Base-by-base conservation (phyloP, 2,797 vertebrate genomes). In the Urosaurus nigricauda region DNA sequence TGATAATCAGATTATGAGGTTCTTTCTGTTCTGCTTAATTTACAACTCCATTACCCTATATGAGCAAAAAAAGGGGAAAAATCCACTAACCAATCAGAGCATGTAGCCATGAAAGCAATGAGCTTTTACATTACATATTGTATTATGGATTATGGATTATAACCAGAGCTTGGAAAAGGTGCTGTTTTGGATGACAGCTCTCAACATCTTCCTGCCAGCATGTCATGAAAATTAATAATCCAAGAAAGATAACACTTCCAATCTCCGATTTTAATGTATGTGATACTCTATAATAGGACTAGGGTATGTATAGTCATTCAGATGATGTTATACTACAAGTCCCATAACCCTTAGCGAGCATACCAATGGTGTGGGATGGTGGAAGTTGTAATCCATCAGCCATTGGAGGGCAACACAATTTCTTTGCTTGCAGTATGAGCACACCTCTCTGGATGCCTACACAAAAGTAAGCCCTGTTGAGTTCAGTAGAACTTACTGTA, bases 11-110 rank as follows among this genome's bases (percentile, higher is more conserved):
- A 8, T 81, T 47, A 7, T 26, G 0, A 83, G 26, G 1, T 11
- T 9, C 65, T 35, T 65, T 21, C 5, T 81, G 4, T 79, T 87
- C 65, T 91, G 71, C 26, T 53, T 84, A 73, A 93, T 85, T 87
- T 85, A 79, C 60, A 84, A 32, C 1, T 32, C 81, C 3, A 21
- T 87, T 88, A 83, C 51, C 12, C 51, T 80, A 74, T 88, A 47
- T 2, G 87, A 26, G 56, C 79, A 21, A 9, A 71, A 63, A 87
- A 71, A 84, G 9, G 43, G n/a, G 0, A 2, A 21, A 35, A 43
- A 32, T n/a, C 51, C 37, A 68, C 0, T 29, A 12, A 63, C 13
- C 71, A 21, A 43, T 56, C 73, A 78, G n/a, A 43, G 29, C 47
- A 51, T 24, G 29, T 29, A 70, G 79, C 87, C 87, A 43, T 80